phyloP scores from a whole-genome alignment of 2,113 vertebrate genomes.

The Pyrgilauda ruficollis region DNA sequence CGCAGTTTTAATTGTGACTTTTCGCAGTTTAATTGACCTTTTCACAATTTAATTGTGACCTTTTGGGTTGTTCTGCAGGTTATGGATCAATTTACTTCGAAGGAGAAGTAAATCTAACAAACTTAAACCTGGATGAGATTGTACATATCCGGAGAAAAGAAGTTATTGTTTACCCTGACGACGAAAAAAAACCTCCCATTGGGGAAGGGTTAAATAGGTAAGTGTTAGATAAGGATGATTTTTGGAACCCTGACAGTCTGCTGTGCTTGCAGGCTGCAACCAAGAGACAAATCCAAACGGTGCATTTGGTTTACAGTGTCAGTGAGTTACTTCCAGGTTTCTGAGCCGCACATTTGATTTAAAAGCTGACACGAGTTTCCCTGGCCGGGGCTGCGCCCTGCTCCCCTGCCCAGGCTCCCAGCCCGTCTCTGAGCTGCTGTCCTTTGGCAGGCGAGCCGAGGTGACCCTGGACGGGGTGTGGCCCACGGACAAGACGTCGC shows the following conservation, averaged over 20 bases:
- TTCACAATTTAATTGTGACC: neutral
- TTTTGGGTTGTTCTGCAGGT: constrained; percentile 68
- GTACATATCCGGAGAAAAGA: constrained; percentile 95
- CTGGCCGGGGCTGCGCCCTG: neutral
- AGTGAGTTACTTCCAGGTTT: rapidly evolving
- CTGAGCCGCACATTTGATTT: rapidly evolving
- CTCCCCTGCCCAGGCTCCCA: neutral
- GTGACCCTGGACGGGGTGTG: constrained; percentile 95
- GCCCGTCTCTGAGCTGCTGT: rapidly evolving
- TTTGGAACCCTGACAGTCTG: neutral
- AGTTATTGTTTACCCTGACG: constrained; percentile 92
- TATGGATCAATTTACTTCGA: constrained; percentile 94
- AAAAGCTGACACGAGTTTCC: rapidly evolving
- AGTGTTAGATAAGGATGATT: neutral
- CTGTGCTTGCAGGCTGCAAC: neutral
- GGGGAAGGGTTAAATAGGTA: constrained; percentile 93
- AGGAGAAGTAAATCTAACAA: constrained; percentile 85
- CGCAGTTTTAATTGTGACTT: too few species aligned
- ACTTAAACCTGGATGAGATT: constrained; percentile 90
- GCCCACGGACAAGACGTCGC: constrained; percentile 93
- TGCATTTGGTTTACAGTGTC: rapidly evolving
- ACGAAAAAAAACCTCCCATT: constrained; percentile 83
- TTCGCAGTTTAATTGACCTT: neutral
- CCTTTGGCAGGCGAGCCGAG: constrained; percentile 77
- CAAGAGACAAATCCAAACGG: neutral